Base-by-base conservation (phyloP, 2,888 invertebrate genomes). In the Synergus japonicus region DNA sequence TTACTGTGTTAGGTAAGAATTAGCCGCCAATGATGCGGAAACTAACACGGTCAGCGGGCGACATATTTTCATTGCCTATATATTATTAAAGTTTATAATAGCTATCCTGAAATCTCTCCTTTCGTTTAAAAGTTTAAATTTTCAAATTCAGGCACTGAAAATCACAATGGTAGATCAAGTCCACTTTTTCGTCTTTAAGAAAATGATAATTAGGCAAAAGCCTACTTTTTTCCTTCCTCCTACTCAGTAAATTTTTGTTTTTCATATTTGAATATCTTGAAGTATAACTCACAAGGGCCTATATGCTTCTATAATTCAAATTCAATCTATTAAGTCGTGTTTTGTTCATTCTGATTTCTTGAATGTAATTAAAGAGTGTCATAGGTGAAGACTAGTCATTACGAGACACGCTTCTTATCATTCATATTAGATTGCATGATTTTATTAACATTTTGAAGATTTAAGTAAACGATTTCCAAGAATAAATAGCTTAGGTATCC, bases 301-400 rank as follows among this genome's bases (percentile, higher is more conserved):
- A 37, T 7, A 5, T 37, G 37, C 7, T 37, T 37, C 5, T 7
- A 37, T 37, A 37, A 5, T 37, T 37, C 37, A 37, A 37, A 37
- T 37, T 37, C 5, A 37, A 37, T 37, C 37, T 37, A 37, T 5
- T 4, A 37, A 37, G 5, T 37, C 37, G 37, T 37, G 37, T 37
- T 37, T 7, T 37, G 37, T 54, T 54, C 29, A 73, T 54, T 73
- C 4, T 22, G n/a, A 54, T 73, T 73, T 54, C 73, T 54, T 73
- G 73, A 73, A 73, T 73, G n/a, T 54, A 54, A 54, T 54, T 54
- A 73, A 73, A 54, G n/a, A 54, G n/a, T 54, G 54, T 54, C 73
- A 73, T 37, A 73, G 73, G 54, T 73, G 10, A 73, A 73, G 69
- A 73, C 54, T 73, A 46, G 12, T 37, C n/a, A 41, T 54, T 54